Conservation (phyloP, 35 echinoderm and acorn worm species). For the Eucidaris tribuloides region DNA sequence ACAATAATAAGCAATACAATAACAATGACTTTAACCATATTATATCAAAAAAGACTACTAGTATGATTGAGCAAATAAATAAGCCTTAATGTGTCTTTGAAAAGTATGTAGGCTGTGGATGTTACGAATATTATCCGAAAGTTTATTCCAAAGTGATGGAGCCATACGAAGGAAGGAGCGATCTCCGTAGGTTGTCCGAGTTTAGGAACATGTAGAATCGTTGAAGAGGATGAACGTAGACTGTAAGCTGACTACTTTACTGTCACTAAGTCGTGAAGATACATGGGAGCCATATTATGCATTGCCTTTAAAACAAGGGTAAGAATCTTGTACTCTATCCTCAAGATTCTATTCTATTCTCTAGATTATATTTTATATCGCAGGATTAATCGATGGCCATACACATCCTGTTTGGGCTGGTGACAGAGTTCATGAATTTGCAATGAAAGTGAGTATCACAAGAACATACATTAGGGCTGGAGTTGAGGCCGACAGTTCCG, state of each 20-base stretch:
- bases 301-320: background rate
- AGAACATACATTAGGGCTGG: too few species aligned
- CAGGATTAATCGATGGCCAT: constrained; percentile 93
- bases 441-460: constrained; percentile 71
- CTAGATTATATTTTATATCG: background rate
- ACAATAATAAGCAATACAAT: too few species aligned
- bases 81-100: too few species aligned
- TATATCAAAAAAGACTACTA: too few species aligned
- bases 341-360: background rate
- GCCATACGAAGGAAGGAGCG: too few species aligned
- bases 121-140: too few species aligned
- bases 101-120: too few species aligned
- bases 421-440: constrained; percentile 96
- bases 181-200: too few species aligned
- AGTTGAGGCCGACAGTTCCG: too few species aligned
- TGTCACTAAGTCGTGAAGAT: too few species aligned
- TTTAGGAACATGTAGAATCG: background rate
- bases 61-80: too few species aligned
- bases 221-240: background rate
- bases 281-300: background rate
- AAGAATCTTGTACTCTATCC: background rate
- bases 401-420: constrained; percentile 99
- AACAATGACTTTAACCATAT: background rate
- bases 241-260: background rate
- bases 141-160: too few species aligned